Evolutionary conservation across 2,113 vertebrate species (phyloP), one percentile per base, ranked within the genome.

Genomic region (Procavia capensis): DNA sequence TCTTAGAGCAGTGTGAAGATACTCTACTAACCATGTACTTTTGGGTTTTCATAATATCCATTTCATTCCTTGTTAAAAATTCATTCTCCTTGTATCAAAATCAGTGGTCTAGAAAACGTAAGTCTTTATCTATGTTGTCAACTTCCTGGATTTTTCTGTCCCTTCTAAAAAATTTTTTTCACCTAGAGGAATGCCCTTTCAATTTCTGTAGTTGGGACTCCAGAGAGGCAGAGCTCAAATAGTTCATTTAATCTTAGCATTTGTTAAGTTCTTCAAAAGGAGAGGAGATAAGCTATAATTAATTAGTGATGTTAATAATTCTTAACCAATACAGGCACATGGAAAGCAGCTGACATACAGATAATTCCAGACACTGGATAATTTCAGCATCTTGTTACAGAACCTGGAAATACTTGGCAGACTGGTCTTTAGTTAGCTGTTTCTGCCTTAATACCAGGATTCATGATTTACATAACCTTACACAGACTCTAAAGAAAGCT

Each of bases 141-240:
- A 90, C 7, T 87, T 92, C 27, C 31, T 83, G 45, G 74, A 54
- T 92, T 79, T 1, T 25, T 85, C 24, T 54, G 78, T 90, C 25
- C 13, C 31, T 93, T 90, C 45, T 84, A 20, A 96, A 74, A 54
- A 72, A 66, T 84, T 93, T 78, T 39, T 87, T 94, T 88, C 17
- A 82, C n/a, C 16, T 39, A 3, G 19, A 81, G 45, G 54, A 94
- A 76, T 82, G 13, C 31, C 10, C 31, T 54, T 88, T 81, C 36
- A 34, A 27, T 82, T 92, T 70, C 39, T 47, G 13, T 94, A 72
- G 90, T 29, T 27, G 41, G 16, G 61, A 87, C 19, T 84, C 11
- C 20, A 54, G 13, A 88, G 66, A 85, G 57, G 88, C 1, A 25
- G 24, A 88, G 31, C 50, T 81, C 34, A 82, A 63, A 34, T 45